These are phyloP conservation scores for Keiferia lycopersicella DNA, from an alignment of 2,888 invertebrate species.

Conservation along the genomic window DNA sequence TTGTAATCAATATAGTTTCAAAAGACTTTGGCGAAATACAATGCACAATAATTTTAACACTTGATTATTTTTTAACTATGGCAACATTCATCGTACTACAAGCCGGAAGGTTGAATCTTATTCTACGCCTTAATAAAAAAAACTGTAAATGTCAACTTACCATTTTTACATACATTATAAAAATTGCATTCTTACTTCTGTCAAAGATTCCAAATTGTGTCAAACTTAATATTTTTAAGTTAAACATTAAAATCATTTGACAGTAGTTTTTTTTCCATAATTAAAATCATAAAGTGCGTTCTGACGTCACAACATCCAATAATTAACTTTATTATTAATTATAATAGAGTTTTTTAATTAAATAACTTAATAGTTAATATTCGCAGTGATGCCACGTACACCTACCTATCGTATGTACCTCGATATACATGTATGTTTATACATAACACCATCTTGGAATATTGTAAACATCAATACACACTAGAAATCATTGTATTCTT, in stretches of 20 bases:
- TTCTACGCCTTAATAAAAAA: constrained; percentile 59
- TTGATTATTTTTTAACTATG: constrained; percentile 61
- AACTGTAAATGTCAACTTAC: constrained; percentile 53
- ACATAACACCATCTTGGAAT: constrained; percentile 46
- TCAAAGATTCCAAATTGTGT: constrained; percentile 2
- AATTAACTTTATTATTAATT: constrained; percentile 40
- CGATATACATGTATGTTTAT: constrained; percentile 48
- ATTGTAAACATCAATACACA: not conserved
- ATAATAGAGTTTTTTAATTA: constrained; percentile 51
- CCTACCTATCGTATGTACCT: constrained; percentile 51
- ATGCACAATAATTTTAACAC: constrained; percentile 46
- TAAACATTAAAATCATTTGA: constrained; percentile 25
- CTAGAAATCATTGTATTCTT: not conserved
- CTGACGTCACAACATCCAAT: constrained; percentile 69
- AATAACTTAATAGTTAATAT: constrained; percentile 73
- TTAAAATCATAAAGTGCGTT: constrained; percentile 56
- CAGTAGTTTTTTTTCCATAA: constrained; percentile 25
- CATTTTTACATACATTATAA: constrained; percentile 47
- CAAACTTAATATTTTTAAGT: constrained; percentile 9
- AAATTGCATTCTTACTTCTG: constrained; percentile 48
- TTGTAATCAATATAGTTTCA: not conserved
- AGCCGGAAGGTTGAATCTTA: constrained; percentile 53
- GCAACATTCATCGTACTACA: constrained; percentile 64
- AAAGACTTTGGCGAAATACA: not conserved
- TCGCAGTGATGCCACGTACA: constrained; percentile 71